Base-by-base conservation (phyloP, 1,140 invertebrate species). In the Archegozetes longisetosus region DNA sequence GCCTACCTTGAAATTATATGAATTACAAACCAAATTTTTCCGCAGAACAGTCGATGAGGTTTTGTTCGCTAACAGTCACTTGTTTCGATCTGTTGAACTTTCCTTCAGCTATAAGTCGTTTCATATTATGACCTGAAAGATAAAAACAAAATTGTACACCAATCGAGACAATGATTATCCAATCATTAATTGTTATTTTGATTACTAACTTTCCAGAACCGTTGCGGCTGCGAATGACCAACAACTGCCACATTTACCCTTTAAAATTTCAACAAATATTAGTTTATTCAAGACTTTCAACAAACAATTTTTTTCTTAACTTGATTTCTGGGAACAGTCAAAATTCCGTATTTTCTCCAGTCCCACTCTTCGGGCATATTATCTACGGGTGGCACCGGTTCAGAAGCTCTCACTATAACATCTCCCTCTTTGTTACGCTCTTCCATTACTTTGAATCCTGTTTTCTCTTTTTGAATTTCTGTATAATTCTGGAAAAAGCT, bases 41-140 rank as follows among this genome's bases (percentile, higher is more conserved):
- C 6, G 32, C 32, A 17, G 66, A 66, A 55, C 67, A 68, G 53
- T 68, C 67, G 23, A 68, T 58, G 17, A 68, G 32, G 26, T 68
- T 61, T 60, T 68, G 66, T 53, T 68, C 66, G 48, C 62, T 64
- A n/a, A 68, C 51, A 24, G 61, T 57, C 3, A 68, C 61, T 13
- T 65, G 46, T 26, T 66, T 53, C 4, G 17, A 9, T 40, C 6
- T 6, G 17, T 40, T 17, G 17, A 40, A 40, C 32, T 40, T 40
- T 40, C 32, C 32, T 17, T 40, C 32, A 40, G 32, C 32, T 9
- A 40, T 40, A 6, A 9, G 32, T 9, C 32, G 32, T 17, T 40
- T 40, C 32, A 40, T 40, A 17, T 40, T 40, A 40, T 40, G 32
- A 40, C 32, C 32, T 40, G 17, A 40, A 9, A 17, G 32, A 40